A percentile compares a stretch with the other conserved stretches of the same genome.
phyloP scores from a whole-genome alignment of 2,113 vertebrate genomes.

The Vulpes lagopus region DNA sequence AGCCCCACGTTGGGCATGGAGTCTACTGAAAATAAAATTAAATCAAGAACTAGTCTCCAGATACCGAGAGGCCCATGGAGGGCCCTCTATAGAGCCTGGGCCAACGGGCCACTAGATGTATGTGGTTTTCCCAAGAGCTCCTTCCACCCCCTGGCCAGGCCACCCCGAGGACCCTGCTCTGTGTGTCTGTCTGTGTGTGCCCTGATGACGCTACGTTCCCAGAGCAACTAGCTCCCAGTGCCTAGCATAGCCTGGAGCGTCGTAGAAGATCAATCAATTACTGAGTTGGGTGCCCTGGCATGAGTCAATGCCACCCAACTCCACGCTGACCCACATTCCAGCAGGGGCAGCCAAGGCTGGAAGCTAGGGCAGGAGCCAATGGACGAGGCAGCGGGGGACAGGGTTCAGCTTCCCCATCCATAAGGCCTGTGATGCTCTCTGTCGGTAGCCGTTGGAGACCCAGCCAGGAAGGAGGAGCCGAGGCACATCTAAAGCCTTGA shows the following conservation, averaged over 20 bases:
- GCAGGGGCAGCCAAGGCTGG: accelerated
- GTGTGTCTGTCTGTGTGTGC: accelerated
- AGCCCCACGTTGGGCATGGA: background rate
- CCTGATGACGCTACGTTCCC: background rate
- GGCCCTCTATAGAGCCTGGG: no score
- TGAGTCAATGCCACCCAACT: accelerated
- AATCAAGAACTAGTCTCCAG: background rate
- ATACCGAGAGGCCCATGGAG: accelerated
- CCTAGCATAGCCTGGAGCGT: no score
- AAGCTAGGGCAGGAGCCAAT: no score
- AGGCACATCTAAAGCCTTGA: accelerated
- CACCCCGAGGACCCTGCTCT: background rate
- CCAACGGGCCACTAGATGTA: accelerated
- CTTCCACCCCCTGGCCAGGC: background rate
- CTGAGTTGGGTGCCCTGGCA: background rate
- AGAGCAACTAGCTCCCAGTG: accelerated
- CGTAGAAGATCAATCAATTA: no score
- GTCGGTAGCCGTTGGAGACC: background rate
- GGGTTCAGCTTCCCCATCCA: background rate
- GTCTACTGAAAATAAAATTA: background rate
- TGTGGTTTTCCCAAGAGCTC: background rate
- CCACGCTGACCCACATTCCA: accelerated
- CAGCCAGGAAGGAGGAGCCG: background rate
- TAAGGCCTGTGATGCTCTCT: background rate
- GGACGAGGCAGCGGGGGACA: background rate